Evolutionary conservation across 2,888 invertebrate genomes (phyloP), one percentile per base, ranked within the genome.

Genomic region (Pogonocherus hispidulus): DNA sequence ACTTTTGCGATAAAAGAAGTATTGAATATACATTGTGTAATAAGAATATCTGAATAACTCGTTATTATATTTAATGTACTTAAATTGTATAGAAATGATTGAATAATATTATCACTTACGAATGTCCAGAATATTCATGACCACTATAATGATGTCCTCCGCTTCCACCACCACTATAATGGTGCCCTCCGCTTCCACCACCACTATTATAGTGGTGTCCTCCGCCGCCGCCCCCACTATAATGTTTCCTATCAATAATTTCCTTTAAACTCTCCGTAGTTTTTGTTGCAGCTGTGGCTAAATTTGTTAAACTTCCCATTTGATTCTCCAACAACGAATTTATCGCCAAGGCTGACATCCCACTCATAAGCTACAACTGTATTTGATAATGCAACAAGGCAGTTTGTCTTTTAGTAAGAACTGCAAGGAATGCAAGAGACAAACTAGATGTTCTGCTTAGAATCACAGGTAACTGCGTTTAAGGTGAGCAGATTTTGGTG

Each of bases 211-310:
- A 71, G 67, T 77, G 74, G 51, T 78, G 73, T 37, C 74, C 71
- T 46, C 74, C 71, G 46, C 72, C 73, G 11, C 72, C 65, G 6
- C 72, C 64, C 14, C 71, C 77, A 63, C 76, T 78, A 44, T 75
- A 79, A 68, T 80, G 80, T 37, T 73, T 78, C 59, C 79, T 74
- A 18, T 78, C 74, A 19, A 82, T 69, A 11, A 76, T 51, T 8
- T 27, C 27, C 8, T 8, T 27, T 4, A 73, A 47, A 11, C 67
- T 63, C 22, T 72, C 75, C 1, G 69, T 59, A 19, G 51, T 55
- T 16, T 70, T 67, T 20, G 46, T 54, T 3, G 66, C 32, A 2
- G 64, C 46, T 14, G 59, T 0, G 60, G 63, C 49, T 51, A 44
- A 23, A 54, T 67, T 70, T 37, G 66, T 27, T 8, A 63, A n/a